phyloP scores from a whole-genome alignment of 1,140 invertebrate species.

The Acromyrmex heyeri region DNA sequence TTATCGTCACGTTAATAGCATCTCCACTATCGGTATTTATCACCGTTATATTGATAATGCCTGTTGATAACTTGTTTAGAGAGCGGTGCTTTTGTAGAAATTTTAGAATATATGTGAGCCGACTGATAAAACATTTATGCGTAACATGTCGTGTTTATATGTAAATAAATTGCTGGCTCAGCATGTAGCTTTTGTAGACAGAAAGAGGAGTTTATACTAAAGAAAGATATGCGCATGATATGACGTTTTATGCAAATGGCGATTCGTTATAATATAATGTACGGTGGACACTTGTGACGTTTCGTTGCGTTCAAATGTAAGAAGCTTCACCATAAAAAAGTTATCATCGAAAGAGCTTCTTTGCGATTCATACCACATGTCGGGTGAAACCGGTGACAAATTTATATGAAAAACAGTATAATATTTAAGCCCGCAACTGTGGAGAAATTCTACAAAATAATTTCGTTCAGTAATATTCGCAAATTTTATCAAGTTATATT shows the following conservation, averaged over 20 bases:
- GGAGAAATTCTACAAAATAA: neutral
- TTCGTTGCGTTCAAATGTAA: slow-evolving; percentile 17
- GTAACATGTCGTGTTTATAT: slow-evolving; percentile 37
- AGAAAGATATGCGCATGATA: slow-evolving; percentile 14
- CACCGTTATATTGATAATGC: slow-evolving; percentile 14
- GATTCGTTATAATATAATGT: slow-evolving; percentile 26
- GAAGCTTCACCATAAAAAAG: neutral
- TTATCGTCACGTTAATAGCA: slow-evolving; percentile 6
- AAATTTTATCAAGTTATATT: neutral
- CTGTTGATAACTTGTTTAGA: neutral
- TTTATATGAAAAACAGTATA: slow-evolving; percentile 27
- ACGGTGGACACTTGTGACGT: slow-evolving; percentile 10
- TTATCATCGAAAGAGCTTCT: neutral
- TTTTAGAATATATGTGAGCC: slow-evolving; percentile 24
- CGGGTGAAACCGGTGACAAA: neutral
- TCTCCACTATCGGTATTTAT: slow-evolving; percentile 5
- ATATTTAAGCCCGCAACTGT: neutral
- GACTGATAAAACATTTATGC: slow-evolving; percentile 36
- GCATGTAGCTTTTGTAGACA: slow-evolving; percentile 5
- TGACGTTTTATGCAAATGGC: slow-evolving; percentile 52
- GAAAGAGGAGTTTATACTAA: neutral
- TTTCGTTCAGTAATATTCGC: neutral
- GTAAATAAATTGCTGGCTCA: slow-evolving; percentile 21
- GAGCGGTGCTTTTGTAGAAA: neutral
- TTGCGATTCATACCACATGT: neutral